Base-by-base conservation (phyloP, 2,797 vertebrate genomes). In the Siniperca obscura region DNA sequence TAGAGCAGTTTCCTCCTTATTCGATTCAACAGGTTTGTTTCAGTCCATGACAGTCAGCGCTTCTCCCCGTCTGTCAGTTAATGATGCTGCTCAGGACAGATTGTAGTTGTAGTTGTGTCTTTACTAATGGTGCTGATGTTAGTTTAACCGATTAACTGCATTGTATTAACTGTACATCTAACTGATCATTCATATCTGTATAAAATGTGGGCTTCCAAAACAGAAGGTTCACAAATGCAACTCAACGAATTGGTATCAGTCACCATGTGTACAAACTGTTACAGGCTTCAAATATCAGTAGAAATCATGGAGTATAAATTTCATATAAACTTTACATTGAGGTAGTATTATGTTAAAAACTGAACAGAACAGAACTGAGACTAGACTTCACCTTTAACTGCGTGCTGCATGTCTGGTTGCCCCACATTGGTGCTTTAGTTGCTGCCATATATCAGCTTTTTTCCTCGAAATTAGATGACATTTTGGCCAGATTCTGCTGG, bases 11-110 rank as follows among this genome's bases (percentile, higher is more conserved):
- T 19, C 0, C 16, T 76, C 56, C 27, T 81, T 56, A 66, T 83
- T 85, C 27, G 46, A 89, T 83, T 92, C 93, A 94, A 94, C 93
- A 94, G 91, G 93, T 93, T 85, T 62, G 60, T 59, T 46, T 81
- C 61, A 76, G 66, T 78, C 34, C 8, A 34, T 56, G 44, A 40
- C 1, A 62, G 76, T 66, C 22, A n/a, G 65, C 34, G 14, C 70
- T 74, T 61, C 46, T 74, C 42, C 30, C 22, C 9, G 19, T 67
- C 7, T 3, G 71, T 50, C 30, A 44, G 52, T 56, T 25, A 70
- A 46, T 56, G 30, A 22, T 70, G 69, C 74, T 66, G 52, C 61
- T 82, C 72, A 44, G 22, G 30, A 27, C 22, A 42, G 19, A 83
- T 38, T 38, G 25, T 7, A 1, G 36, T 46, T 44, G 25, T 46